Evolutionary conservation across 2,113 vertebrate genomes (phyloP).

Genomic region (Charadrius vociferus): DNA sequence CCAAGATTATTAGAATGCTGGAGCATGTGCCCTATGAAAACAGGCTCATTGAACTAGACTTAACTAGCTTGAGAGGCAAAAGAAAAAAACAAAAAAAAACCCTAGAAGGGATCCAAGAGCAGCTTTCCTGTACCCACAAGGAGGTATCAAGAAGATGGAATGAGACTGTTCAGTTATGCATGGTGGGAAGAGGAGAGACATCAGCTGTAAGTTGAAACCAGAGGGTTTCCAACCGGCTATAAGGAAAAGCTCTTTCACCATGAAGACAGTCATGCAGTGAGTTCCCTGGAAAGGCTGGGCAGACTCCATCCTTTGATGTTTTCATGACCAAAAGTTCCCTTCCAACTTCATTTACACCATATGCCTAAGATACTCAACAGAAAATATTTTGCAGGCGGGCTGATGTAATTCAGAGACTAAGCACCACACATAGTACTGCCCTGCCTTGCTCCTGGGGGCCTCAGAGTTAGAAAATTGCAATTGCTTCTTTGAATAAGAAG

Average conservation of each 20-base stretch:
- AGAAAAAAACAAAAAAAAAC: background rate
- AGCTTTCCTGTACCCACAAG: background rate
- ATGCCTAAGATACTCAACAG: background rate
- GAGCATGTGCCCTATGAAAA: background rate
- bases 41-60: background rate
- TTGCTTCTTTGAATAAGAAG: background rate
- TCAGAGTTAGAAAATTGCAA: background rate
- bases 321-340: background rate
- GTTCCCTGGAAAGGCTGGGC: background rate
- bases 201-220: background rate
- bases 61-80: background rate
- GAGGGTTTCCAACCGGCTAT: background rate
- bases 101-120: background rate
- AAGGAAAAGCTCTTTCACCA: background rate
- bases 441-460: background rate
- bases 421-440: background rate
- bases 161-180: background rate
- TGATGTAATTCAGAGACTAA: background rate
- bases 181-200: background rate
- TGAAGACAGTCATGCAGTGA: background rate
- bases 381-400: background rate
- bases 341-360: background rate
- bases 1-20: background rate
- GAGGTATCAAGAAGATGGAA: background rate
- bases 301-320: background rate